These are phyloP conservation scores for Phrixothrix hirtus DNA, from an alignment of 2,888 invertebrate species.

Conservation along the genomic window DNA sequence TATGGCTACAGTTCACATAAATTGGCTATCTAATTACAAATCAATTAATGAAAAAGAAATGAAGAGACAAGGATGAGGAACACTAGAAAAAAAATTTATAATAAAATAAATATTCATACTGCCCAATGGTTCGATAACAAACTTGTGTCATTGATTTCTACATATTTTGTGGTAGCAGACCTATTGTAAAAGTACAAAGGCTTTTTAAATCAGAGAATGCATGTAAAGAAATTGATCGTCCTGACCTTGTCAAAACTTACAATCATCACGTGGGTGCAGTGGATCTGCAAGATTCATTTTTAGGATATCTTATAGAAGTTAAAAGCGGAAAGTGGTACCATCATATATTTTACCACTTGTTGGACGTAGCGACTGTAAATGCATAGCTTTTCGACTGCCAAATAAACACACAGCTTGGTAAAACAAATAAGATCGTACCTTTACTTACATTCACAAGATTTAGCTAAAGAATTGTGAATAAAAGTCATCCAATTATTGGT, in stretches of 20 bases:
- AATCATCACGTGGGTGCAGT: conserved; percentile 32
- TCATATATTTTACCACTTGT: conserved; percentile 32
- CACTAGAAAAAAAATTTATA: conserved; percentile 1
- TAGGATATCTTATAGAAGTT: conserved; percentile 32
- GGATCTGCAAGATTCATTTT: too few species aligned
- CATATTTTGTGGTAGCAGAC: conserved; percentile 17
- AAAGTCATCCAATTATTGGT: too few species aligned
- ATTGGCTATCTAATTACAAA: conserved; percentile 1
- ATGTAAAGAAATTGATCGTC: conserved; percentile 18
- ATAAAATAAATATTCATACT: conserved; percentile 1
- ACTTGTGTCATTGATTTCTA: conserved; percentile 11
- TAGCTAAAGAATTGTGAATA: conserved; percentile 13
- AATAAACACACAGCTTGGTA: conserved; percentile 13
- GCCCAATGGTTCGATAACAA: conserved; percentile 14
- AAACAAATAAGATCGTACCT: conserved; percentile 11
- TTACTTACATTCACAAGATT: conserved; percentile 13
- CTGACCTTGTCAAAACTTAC: conserved; percentile 16
- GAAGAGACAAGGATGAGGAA: conserved; percentile 4
- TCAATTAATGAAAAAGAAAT: not conserved
- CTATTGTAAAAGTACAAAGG: conserved; percentile 22
- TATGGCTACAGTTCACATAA: not conserved
- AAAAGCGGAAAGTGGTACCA: conserved; percentile 34
- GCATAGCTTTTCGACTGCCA: conserved; percentile 28
- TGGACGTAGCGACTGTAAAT: conserved; percentile 30
- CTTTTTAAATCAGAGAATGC: conserved; percentile 15